Evolutionary conservation across 2,797 vertebrate genomes (phyloP).

Genomic region (Labeo calbasu): DNA sequence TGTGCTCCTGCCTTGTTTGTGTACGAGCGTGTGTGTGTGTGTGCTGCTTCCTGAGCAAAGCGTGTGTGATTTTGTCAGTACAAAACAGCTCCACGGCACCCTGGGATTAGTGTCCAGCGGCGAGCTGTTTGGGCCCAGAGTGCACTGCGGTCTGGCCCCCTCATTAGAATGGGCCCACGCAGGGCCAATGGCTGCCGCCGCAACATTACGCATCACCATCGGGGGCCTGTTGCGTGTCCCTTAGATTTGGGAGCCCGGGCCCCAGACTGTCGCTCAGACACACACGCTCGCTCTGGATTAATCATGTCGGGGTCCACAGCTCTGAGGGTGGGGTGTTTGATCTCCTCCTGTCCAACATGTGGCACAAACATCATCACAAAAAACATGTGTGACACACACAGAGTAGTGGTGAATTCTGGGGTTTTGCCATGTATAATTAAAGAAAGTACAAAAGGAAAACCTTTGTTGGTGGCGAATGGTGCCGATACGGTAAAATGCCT

Average conservation of each 20-base stretch:
- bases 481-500: background rate
- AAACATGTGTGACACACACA: constrained; percentile 30
- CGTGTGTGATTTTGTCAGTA: constrained; percentile 51
- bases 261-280: constrained; percentile 25
- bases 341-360: constrained; percentile 48
- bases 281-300: constrained; percentile 30
- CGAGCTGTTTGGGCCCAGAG: constrained; percentile 42
- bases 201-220: constrained; percentile 31
- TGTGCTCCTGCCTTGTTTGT: constrained; percentile 51
- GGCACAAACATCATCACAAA: constrained; percentile 45
- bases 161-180: constrained; percentile 50
- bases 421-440: constrained; percentile 14
- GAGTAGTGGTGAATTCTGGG: background rate
- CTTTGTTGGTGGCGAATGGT: background rate
- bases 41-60: constrained; percentile 30
- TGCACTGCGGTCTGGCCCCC: constrained; percentile 35
- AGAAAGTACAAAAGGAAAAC: background rate
- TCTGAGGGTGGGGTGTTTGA: constrained; percentile 45
- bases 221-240: constrained; percentile 14
- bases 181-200: constrained; percentile 40
- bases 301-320: constrained; percentile 36
- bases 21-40: constrained; percentile 30
- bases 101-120: constrained; percentile 49
- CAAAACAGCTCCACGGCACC: constrained; percentile 48
- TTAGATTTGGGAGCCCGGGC: constrained; percentile 26